These are phyloP conservation scores for Chaetodon auriga DNA, from an alignment of 2,113 vertebrate genomes.

Conservation along the genomic window DNA sequence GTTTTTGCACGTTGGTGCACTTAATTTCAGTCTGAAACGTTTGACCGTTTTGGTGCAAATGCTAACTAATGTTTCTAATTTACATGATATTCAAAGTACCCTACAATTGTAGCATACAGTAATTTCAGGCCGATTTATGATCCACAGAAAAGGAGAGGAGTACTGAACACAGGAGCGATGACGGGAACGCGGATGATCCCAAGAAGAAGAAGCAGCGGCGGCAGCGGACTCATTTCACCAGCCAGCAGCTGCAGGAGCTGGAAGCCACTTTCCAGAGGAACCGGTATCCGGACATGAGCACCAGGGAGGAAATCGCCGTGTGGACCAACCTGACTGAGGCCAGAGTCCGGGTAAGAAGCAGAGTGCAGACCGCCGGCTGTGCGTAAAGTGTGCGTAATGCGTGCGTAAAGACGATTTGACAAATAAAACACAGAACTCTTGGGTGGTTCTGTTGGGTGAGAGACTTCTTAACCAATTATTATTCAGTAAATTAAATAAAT, in stretches of 20 bases:
- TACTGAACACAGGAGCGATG: constrained; percentile 88
- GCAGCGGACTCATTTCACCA: constrained; percentile 98
- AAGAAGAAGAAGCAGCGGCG: constrained; percentile 98
- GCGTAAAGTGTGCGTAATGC: constrained; percentile 40
- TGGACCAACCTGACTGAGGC: constrained; percentile 99
- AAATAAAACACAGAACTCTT: background rate
- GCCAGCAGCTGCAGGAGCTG: constrained; percentile 98
- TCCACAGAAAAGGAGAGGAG: constrained; percentile 91
- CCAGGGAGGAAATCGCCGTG: constrained; percentile 97
- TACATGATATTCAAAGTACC: background rate
- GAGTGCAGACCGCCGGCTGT: background rate
- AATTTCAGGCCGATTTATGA: background rate
- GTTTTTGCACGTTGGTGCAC: background rate
- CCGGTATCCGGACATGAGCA: constrained; percentile 99
- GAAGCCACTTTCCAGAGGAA: constrained; percentile 98
- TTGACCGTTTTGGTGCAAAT: background rate
- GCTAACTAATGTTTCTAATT: background rate
- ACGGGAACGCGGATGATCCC: constrained; percentile 90
- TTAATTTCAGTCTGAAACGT: background rate
- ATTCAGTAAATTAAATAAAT: background rate
- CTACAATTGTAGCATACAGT: background rate
- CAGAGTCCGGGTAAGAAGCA: constrained; percentile 91
- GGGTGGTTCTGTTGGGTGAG: background rate
- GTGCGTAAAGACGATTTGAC: constrained; percentile 9
- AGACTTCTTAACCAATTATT: background rate